Percentiles rank a stretch among this genome's conserved stretches.
Conservation (phyloP, 2,113 vertebrate species). For the Myrmecobius fasciatus region DNA sequence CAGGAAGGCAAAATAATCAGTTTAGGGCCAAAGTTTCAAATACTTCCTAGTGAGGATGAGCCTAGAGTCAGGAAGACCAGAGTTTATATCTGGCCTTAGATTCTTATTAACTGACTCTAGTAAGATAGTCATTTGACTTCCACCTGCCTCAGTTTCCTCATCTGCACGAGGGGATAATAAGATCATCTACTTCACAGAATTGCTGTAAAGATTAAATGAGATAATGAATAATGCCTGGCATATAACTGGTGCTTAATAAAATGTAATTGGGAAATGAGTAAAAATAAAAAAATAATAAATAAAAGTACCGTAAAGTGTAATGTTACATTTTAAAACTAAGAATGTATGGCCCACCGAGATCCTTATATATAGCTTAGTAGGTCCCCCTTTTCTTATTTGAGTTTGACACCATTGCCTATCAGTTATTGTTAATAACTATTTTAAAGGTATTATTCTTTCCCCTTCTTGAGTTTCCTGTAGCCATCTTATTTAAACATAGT, state of each 20-base stretch:
- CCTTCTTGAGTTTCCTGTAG: not conserved
- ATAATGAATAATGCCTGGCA: not conserved
- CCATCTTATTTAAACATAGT: not conserved
- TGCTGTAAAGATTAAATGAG: not conserved
- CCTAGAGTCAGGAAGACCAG: not conserved
- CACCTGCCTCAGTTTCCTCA: not conserved
- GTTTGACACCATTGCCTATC: not conserved
- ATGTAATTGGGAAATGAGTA: not conserved
- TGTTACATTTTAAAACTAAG: not conserved
- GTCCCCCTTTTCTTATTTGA: not conserved
- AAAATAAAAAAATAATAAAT: not conserved
- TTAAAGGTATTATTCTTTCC: not conserved
- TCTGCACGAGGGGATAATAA: not conserved
- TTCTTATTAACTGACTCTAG: not conserved
- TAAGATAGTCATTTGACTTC: not conserved
- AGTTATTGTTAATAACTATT: not conserved
- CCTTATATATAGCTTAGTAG: not conserved
- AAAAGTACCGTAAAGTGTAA: not conserved
- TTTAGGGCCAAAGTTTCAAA: not conserved
- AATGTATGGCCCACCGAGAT: not conserved
- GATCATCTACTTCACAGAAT: not conserved
- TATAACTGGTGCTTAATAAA: not conserved
- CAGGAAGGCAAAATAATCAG: not conserved
- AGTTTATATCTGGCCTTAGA: not conserved
- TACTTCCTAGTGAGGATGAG: not conserved